Conservation (phyloP, 2,888 invertebrate species). For the Xestoiulus laeticollis region DNA sequence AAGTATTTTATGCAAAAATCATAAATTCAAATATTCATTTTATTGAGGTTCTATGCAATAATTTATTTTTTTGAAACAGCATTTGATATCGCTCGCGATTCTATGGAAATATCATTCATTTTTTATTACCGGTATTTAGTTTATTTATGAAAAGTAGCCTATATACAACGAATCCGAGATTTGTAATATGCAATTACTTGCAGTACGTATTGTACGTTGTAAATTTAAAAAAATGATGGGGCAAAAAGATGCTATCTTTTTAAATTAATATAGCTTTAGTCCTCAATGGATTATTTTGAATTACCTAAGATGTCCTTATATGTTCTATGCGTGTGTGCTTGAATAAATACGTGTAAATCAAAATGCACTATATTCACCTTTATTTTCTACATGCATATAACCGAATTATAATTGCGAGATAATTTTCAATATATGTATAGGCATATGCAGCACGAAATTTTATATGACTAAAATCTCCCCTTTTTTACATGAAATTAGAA, state of each 20-base stretch:
- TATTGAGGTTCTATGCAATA: not conserved
- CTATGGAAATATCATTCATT: too few relatives aligned
- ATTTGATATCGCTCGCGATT: too few relatives aligned
- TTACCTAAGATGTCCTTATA: not conserved
- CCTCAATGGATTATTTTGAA: conserved; percentile 7
- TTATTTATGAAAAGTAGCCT: too few relatives aligned
- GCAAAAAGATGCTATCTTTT: conserved; percentile 8
- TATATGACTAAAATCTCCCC: too few relatives aligned
- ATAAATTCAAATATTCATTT: not conserved
- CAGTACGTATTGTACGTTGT: too few relatives aligned
- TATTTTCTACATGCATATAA: not conserved
- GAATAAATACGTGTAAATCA: conserved; percentile 2
- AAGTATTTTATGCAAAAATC: not conserved
- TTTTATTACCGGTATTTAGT: too few relatives aligned
- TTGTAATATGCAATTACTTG: too few relatives aligned
- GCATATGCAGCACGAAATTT: too few relatives aligned
- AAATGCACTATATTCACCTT: not conserved
- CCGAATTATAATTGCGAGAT: not conserved
- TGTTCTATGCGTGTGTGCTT: not conserved
- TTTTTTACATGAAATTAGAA: too few relatives aligned
- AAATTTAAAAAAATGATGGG: too few relatives aligned
- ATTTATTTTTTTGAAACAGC: not conserved
- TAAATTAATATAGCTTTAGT: not conserved
- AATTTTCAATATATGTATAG: not conserved
- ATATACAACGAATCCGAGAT: too few relatives aligned